These are phyloP conservation scores for Eudasyphora cyanicolor DNA, from an alignment of 2,888 invertebrate species.

Conservation along the genomic window DNA sequence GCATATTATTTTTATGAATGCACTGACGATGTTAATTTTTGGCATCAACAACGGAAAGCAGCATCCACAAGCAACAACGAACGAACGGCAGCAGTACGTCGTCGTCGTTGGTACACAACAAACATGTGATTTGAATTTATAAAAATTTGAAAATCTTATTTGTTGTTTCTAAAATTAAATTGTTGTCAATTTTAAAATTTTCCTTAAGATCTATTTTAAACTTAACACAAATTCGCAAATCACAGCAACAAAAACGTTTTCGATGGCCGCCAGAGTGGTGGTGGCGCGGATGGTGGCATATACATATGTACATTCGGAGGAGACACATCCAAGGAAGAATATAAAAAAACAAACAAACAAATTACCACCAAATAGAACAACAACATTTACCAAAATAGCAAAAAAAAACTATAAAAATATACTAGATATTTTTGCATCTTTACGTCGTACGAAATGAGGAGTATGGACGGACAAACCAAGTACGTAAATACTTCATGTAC, in stretches of 20 bases:
- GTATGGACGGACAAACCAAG: not conserved
- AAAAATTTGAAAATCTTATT: constrained; percentile 64
- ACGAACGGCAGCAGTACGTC: not conserved
- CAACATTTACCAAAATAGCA: constrained; percentile 16
- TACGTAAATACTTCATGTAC: constrained; percentile 18
- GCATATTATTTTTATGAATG: constrained; percentile 63
- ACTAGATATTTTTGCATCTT: not conserved
- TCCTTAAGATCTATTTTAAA: constrained; percentile 64
- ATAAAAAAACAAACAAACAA: constrained; percentile 39
- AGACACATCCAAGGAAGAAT: not conserved
- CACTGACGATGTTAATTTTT: constrained; percentile 63
- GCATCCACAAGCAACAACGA: no score
- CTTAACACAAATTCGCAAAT: constrained; percentile 58
- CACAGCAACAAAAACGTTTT: not conserved
- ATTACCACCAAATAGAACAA: constrained; percentile 56
- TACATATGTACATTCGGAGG: no score
- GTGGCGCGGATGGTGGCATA: not conserved
- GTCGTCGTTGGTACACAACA: constrained; percentile 29
- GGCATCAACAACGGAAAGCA: constrained; percentile 48
- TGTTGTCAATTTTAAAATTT: constrained; percentile 64
- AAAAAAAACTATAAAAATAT: not conserved
- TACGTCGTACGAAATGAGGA: not conserved
- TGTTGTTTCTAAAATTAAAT: constrained; percentile 59
- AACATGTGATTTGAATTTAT: constrained; percentile 65
- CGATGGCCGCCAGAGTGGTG: not conserved